phyloP scores from a whole-genome alignment of 1,140 invertebrate species.

The Sitodiplosis mosellana region DNA sequence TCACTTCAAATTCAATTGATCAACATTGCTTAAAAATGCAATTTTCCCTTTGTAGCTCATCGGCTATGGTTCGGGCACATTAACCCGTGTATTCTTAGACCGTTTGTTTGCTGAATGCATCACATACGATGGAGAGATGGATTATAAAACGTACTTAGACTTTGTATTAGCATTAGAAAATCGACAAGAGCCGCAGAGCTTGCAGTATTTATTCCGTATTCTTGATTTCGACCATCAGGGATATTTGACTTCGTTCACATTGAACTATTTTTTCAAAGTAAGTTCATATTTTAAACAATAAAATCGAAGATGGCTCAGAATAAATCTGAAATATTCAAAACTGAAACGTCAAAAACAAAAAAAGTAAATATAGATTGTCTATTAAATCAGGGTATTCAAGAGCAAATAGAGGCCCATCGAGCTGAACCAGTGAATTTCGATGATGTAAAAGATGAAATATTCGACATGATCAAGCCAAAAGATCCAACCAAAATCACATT shows the following conservation, averaged over 20 bases:
- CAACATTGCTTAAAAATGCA: background rate
- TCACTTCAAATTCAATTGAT: conserved; percentile 1
- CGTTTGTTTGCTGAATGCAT: conserved; percentile 88
- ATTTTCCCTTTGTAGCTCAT: conserved; percentile 9
- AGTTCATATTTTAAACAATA: no score
- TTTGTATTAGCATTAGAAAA: conserved; percentile 89
- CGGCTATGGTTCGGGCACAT: conserved; percentile 75
- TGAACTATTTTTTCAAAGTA: conserved; percentile 79
- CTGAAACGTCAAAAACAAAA: conserved; percentile 32
- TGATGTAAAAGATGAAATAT: conserved; percentile 93
- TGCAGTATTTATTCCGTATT: conserved; percentile 84
- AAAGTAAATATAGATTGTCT: conserved; percentile 16
- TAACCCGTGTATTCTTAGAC: conserved; percentile 83
- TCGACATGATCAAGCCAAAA: conserved; percentile 89
- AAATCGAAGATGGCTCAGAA: no score
- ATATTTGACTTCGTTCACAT: conserved; percentile 73
- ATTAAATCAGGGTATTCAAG: conserved; percentile 53
- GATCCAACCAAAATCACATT: conserved; percentile 74
- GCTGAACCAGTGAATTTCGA: conserved; percentile 78
- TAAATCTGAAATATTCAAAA: no score
- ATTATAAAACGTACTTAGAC: conserved; percentile 93
- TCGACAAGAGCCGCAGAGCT: conserved; percentile 71
- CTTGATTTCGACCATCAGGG: conserved; percentile 78
- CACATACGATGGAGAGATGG: conserved; percentile 93
- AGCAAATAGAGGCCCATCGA: conserved; percentile 67